Evolutionary conservation across 2,797 vertebrate species (phyloP).

Genomic region (Babyrousa celebensis): DNA sequence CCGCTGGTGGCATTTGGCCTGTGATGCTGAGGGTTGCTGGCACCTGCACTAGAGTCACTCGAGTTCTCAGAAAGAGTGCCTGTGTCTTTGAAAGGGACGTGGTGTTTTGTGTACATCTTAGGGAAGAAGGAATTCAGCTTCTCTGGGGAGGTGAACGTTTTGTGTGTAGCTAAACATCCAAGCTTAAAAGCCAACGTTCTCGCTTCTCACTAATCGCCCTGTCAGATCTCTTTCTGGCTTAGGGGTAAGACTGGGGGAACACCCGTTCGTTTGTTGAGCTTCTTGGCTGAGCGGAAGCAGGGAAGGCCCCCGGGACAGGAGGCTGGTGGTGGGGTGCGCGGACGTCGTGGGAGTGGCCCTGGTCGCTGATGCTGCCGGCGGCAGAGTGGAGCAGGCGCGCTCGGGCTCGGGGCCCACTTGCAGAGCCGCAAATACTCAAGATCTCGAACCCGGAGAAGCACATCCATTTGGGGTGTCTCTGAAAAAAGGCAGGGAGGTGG

Average conservation of each 20-base stretch:
- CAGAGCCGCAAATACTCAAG: not conserved
- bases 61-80: not conserved
- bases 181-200: not conserved
- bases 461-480: not conserved
- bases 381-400: not conserved
- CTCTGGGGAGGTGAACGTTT: not conserved
- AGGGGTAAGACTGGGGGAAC: not conserved
- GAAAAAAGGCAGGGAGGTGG: not conserved
- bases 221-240: not conserved
- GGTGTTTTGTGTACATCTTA: not conserved
- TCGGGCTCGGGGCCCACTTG: accelerated
- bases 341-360: not conserved
- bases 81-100: not conserved
- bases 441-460: accelerated
- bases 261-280: not conserved
- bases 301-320: not conserved
- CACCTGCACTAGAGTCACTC: accelerated
- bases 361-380: no score
- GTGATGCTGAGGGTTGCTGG: not conserved
- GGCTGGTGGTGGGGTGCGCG: not conserved
- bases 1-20: not conserved
- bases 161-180: not conserved
- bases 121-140: not conserved
- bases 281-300: not conserved
- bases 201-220: not conserved